These are phyloP conservation scores for Coremacera marginata DNA, from an alignment of 2,888 invertebrate species.

Conservation along the genomic window DNA sequence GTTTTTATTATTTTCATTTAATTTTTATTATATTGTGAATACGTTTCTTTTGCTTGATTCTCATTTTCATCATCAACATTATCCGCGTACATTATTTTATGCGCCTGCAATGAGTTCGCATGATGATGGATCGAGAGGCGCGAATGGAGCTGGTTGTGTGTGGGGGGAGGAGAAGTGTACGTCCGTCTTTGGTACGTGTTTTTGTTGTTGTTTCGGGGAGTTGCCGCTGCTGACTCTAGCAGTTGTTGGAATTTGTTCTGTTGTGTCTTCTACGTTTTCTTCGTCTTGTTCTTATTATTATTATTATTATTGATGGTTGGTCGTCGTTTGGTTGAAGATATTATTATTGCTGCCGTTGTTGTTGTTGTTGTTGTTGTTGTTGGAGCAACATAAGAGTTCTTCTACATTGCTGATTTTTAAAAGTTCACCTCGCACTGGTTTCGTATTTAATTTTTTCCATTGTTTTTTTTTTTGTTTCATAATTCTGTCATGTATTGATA, in stretches of 20 bases:
- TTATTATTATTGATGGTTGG: conserved; percentile 38
- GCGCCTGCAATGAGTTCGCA: conserved; percentile 46
- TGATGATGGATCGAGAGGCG: not conserved
- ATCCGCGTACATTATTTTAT: conserved; percentile 45
- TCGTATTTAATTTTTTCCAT: conserved; percentile 2
- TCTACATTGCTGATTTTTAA: conserved; percentile 1
- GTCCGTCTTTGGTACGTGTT: not conserved
- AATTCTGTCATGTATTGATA: not conserved
- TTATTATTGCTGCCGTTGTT: conserved; percentile 32
- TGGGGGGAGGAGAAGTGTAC: not conserved
- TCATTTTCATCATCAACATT: conserved; percentile 35
- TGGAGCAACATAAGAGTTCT: conserved; percentile 23
- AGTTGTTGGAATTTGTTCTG: conserved; percentile 21
- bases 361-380: conserved; percentile 31
- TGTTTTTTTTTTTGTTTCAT: not conserved
- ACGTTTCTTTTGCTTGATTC: conserved; percentile 34
- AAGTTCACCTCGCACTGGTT: conserved; percentile 17
- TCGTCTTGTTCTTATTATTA: not conserved
- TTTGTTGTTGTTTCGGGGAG: conserved; percentile 27
- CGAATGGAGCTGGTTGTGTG: not conserved
- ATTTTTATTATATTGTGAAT: conserved; percentile 12
- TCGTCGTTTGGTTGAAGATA: conserved; percentile 24
- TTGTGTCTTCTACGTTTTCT: conserved; percentile 3
- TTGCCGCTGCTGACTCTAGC: conserved; percentile 14
- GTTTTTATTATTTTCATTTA: conserved; percentile 38